A percentile compares a stretch with the other conserved stretches of the same genome.
Evolutionary conservation across 37 sponge, comb jelly and placozoan genomes (phyloP).

Genomic region (Hexactinellida sp.): DNA sequence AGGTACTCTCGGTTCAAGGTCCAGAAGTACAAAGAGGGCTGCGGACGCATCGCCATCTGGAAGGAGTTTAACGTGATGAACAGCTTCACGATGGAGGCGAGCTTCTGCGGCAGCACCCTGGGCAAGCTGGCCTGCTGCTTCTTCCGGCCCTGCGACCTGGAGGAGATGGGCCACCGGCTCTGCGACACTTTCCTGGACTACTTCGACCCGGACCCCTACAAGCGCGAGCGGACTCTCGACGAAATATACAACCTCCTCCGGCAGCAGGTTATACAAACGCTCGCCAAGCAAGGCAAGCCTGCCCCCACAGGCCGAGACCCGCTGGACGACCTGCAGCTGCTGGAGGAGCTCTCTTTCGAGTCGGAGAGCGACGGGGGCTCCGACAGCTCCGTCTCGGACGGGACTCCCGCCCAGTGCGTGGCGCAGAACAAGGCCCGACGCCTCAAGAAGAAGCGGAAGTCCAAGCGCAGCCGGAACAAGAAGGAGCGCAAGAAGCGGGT

Average conservation of each 20-base stretch:
- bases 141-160: slow-evolving; percentile 70
- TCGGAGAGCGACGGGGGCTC: slow-evolving; percentile 42
- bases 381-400: slow-evolving; percentile 89
- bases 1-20: slow-evolving; percentile 59
- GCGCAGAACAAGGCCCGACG: not conserved
- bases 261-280: not conserved
- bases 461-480: not conserved
- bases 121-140: slow-evolving; percentile 37
- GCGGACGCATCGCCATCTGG: slow-evolving; percentile 94
- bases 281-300: not conserved
- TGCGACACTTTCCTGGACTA: slow-evolving; percentile 97
- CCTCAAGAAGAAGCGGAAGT: not conserved
- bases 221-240: slow-evolving; percentile 24
- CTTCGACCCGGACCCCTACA: slow-evolving; percentile 82
- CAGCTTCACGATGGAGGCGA: slow-evolving; percentile 88
- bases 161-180: slow-evolving; percentile 78
- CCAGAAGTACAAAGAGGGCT: slow-evolving; percentile 74
- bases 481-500: not conserved
- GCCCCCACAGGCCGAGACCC: slow-evolving; percentile 45
- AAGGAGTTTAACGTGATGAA: slow-evolving; percentile 77
- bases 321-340: slow-evolving; percentile 21
- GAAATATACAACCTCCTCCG: not conserved
- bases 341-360: not conserved
- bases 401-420: slow-evolving; percentile 40
- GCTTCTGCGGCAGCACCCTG: slow-evolving; percentile 68